These are phyloP conservation scores for Notarius quadriscutis DNA, from an alignment of 2,113 vertebrate genomes.

Conservation along the genomic window DNA sequence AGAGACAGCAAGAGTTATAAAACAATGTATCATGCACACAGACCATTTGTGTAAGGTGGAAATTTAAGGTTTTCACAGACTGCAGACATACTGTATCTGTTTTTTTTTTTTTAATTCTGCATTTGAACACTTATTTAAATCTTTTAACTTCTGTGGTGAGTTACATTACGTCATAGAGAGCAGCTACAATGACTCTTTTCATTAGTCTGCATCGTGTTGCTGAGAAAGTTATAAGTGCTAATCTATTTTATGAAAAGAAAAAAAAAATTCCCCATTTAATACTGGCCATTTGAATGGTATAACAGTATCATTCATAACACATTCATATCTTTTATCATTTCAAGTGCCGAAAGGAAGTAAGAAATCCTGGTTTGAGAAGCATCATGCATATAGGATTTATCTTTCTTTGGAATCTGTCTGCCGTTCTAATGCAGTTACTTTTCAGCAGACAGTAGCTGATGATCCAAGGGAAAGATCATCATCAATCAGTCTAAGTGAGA, in stretches of 20 bases:
- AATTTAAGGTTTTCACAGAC: not conserved
- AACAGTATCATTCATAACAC: constrained; percentile 32
- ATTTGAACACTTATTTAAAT: not conserved
- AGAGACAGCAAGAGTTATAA: not conserved
- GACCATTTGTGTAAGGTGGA: not conserved
- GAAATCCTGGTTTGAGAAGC: constrained; percentile 19
- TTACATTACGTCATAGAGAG: not conserved
- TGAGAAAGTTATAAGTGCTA: not conserved
- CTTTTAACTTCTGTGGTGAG: not conserved
- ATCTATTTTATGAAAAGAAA: not conserved
- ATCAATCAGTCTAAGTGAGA: constrained; percentile 48
- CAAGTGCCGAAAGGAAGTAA: constrained; percentile 14
- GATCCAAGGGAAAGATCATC: constrained; percentile 35
- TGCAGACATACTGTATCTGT: not conserved
- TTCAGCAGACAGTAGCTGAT: constrained; percentile 36
- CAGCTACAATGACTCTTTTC: not conserved
- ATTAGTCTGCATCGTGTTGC: not conserved
- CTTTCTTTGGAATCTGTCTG: not conserved
- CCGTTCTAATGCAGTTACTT: constrained; percentile 27
- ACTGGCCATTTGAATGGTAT: not conserved
- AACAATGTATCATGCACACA: not conserved
- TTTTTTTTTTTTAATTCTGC: not conserved
- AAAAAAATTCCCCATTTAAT: not conserved
- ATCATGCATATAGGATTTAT: not conserved
- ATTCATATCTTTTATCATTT: constrained; percentile 18